Conservation (phyloP, 2,113 vertebrate species). For the Podarcis cretensis region DNA sequence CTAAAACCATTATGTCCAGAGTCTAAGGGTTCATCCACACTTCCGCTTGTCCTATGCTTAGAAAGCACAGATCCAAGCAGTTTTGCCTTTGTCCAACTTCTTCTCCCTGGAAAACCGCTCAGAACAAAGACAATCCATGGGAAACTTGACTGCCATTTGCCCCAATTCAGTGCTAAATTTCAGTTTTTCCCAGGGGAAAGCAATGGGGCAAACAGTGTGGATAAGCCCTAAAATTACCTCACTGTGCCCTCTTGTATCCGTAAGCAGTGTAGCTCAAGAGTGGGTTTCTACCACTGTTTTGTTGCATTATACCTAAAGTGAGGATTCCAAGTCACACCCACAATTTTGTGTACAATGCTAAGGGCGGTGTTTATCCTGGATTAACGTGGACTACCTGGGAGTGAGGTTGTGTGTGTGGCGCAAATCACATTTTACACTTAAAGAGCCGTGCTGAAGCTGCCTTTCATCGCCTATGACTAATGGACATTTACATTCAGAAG, state of each 20-base stretch:
- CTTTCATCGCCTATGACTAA: constrained; percentile 29
- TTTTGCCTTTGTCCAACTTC: too few relatives aligned
- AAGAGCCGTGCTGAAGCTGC: constrained; percentile 27
- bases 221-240: too few relatives aligned
- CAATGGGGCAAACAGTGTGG: too few relatives aligned
- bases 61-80: too few relatives aligned
- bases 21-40: too few relatives aligned
- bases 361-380: neutral
- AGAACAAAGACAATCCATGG: too few relatives aligned
- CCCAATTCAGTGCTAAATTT: too few relatives aligned
- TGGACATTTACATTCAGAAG: neutral
- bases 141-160: too few relatives aligned
- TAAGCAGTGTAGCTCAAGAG: neutral
- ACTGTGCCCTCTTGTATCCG: neutral
- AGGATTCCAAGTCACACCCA: neutral
- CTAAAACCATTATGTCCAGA: too few relatives aligned
- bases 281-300: neutral
- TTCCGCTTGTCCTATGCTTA: too few relatives aligned
- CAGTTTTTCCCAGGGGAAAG: too few relatives aligned
- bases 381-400: neutral
- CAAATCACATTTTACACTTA: constrained; percentile 21
- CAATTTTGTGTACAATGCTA: neutral
- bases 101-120: too few relatives aligned
- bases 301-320: neutral
- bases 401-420: neutral